Conservation (phyloP, 2,797 vertebrate species). For the Melopsittacus undulatus region DNA sequence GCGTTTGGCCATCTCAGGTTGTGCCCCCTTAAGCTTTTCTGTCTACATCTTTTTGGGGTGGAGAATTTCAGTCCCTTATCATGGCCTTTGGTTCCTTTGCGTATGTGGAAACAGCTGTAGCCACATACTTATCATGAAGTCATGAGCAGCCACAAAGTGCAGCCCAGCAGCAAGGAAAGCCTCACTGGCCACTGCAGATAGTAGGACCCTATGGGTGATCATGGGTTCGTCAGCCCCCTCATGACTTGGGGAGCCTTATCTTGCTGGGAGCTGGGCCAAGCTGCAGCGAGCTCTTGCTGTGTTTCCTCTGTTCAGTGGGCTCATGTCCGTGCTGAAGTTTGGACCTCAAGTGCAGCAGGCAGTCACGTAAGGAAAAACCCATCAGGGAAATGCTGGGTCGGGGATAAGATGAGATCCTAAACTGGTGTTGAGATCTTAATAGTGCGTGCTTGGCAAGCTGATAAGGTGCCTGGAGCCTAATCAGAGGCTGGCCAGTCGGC, state of each 20-base stretch:
- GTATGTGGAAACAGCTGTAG: conserved; percentile 41
- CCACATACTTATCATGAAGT: neutral
- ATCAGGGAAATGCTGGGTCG: neutral
- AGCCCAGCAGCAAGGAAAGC: neutral
- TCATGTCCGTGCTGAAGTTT: neutral
- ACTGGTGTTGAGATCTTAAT: neutral
- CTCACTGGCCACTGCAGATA: neutral
- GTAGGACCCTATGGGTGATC: accelerated
- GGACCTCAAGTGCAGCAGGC: neutral
- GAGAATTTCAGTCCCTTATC: neutral
- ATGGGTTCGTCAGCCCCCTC: accelerated
- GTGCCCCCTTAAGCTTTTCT: neutral
- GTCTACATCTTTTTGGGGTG: accelerated
- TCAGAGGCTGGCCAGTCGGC: neutral
- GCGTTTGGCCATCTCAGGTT: neutral
- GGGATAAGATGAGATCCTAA: neutral
- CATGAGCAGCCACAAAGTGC: neutral
- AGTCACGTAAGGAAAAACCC: neutral
- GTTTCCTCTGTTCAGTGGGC: neutral
- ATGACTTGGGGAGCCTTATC: accelerated
- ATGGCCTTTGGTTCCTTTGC: accelerated
- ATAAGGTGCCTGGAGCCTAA: neutral
- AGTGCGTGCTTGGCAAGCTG: conserved; percentile 27
- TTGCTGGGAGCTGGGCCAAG: neutral
- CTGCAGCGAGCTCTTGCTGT: neutral